Conservation (phyloP, 2,888 invertebrate species). For the Euclidia mi region DNA sequence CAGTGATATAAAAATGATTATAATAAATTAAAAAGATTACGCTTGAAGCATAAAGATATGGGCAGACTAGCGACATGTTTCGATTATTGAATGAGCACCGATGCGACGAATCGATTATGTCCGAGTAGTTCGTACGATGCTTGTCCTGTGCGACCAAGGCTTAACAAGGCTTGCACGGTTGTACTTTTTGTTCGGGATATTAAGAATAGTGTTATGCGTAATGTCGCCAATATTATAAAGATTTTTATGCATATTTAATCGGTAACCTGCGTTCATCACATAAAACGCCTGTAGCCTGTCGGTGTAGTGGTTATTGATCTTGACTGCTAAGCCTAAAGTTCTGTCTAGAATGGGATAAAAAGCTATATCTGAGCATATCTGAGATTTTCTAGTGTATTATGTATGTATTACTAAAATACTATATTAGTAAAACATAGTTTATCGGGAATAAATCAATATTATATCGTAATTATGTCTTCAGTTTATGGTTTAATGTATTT, state of each 20-base stretch:
- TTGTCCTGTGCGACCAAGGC: constrained; percentile 64
- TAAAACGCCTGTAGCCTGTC: no score
- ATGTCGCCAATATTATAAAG: constrained; percentile 34
- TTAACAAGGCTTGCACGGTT: constrained; percentile 72
- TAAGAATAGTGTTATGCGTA: constrained; percentile 60
- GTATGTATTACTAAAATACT: no score
- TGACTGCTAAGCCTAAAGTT: no score
- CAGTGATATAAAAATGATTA: constrained; percentile 61
- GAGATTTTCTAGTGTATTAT: no score
- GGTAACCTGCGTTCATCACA: no score
- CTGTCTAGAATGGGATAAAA: no score
- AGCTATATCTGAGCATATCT: no score
- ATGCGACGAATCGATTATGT: constrained; percentile 83
- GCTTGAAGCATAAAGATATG: constrained; percentile 75
- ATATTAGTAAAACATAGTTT: no score
- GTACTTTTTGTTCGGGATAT: constrained; percentile 72
- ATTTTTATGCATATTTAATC: not conserved
- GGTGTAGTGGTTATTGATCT: no score
- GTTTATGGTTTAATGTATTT: no score
- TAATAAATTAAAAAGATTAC: constrained; percentile 78
- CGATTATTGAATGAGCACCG: constrained; percentile 83
- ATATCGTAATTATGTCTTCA: no score
- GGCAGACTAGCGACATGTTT: constrained; percentile 74
- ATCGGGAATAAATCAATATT: no score
- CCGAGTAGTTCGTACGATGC: constrained; percentile 69